These are phyloP conservation scores for Amphimedon queenslandica DNA, from an alignment of 37 sponge, comb jelly and placozoan species.

Conservation along the genomic window DNA sequence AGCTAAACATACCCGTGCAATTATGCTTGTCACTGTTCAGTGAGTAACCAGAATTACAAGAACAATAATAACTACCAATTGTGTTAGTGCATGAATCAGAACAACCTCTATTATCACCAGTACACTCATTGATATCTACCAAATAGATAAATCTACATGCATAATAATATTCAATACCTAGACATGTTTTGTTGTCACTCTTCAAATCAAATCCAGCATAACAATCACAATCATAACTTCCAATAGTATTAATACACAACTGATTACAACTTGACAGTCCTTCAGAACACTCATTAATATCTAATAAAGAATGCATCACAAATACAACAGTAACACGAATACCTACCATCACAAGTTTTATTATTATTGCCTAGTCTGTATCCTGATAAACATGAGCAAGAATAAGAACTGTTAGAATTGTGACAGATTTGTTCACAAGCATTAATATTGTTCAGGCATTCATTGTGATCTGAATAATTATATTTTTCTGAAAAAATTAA, in stretches of 20 bases:
- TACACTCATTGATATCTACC: constrained; percentile 48
- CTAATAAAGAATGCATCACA: background rate
- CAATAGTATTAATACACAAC: constrained; percentile 36
- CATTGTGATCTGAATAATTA: constrained; percentile 24
- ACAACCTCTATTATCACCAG: constrained; percentile 28
- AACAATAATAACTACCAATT: constrained; percentile 8
- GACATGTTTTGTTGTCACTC: constrained; percentile 8
- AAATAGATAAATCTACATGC: background rate
- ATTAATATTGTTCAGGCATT: constrained; percentile 11
- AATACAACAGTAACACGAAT: background rate
- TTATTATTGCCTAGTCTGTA: constrained; percentile 7
- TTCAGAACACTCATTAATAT: constrained; percentile 37
- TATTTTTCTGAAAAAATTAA: background rate
- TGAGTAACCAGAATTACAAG: constrained; percentile 30
- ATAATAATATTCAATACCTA: constrained; percentile 1
- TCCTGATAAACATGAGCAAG: constrained; percentile 25
- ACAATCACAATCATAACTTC: constrained; percentile 22
- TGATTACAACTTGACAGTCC: constrained; percentile 22
- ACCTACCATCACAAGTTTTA: constrained; percentile 18
- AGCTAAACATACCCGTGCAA: constrained; percentile 5
- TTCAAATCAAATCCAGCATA: constrained; percentile 10
- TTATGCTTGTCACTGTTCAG: constrained; percentile 22
- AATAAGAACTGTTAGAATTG: constrained; percentile 21
- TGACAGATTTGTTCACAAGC: constrained; percentile 27
- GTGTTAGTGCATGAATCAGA: constrained; percentile 26